Conservation (phyloP, 2,888 invertebrate species). For the Drosophila meridionalis region DNA sequence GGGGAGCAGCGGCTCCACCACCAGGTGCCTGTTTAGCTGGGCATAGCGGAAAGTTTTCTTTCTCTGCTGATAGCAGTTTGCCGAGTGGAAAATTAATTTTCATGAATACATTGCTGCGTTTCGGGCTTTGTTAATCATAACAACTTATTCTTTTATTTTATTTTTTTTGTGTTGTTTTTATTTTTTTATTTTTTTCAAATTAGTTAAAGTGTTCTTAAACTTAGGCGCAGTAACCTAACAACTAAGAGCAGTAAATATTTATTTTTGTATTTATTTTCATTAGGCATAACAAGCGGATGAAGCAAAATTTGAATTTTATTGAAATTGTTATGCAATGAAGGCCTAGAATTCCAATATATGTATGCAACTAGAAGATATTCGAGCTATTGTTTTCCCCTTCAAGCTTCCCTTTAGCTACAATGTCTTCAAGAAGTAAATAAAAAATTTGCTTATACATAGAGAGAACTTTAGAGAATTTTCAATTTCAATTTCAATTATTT, state of each 20-base stretch:
- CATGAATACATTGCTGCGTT: conserved; percentile 14
- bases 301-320: too few relatives aligned
- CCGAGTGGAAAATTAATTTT: conserved; percentile 60
- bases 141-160: not conserved
- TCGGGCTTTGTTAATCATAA: not conserved
- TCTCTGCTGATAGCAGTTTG: conserved; percentile 45
- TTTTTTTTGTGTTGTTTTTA: not conserved
- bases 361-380: not conserved
- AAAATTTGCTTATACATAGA: not conserved
- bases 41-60: conserved; percentile 47
- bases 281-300: not conserved
- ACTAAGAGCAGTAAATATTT: not conserved
- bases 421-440: not conserved
- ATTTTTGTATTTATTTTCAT: not conserved
- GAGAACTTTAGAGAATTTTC: not conserved
- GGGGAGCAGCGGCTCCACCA: conserved; percentile 13
- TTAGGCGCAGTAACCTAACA: not conserved
- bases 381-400: too few relatives aligned
- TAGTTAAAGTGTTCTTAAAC: not conserved
- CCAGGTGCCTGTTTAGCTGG: conserved; percentile 26
- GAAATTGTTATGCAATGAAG: too few relatives aligned
- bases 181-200: not conserved
- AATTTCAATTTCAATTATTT: too few relatives aligned
- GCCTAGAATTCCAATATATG: not conserved
- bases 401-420: not conserved